Evolutionary conservation across 1,140 invertebrate species (phyloP), one percentile per base, ranked within the genome.

Genomic region (Philopotamus ludificatus): DNA sequence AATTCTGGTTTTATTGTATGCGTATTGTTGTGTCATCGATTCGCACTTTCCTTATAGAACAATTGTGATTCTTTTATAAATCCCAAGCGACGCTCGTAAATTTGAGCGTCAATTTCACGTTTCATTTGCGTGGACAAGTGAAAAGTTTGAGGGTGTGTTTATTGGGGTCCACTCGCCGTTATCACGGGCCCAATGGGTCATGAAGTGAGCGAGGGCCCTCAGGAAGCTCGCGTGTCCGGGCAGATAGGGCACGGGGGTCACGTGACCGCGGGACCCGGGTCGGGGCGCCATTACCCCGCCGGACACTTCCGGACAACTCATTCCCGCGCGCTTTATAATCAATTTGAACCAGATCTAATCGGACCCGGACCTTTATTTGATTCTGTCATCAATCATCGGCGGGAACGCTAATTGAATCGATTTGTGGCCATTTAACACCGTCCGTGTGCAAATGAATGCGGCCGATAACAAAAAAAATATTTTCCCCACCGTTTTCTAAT

Each of bases 151-250:
- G 1, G 12, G 1, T 3, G 39, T 45, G n/a, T 42, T 21, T 44
- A 42, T 44, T n/a, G 25, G 34, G 25, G 53, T 39, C 12, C 9
- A 55, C 22, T 21, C 21, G 23, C 23, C 60, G n/a, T 53, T 57
- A 64, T 64, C 63, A 44, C 16, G 4, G 23, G 15, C 8, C 26
- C 60, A 51, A 63, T 63, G 60, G 26, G 47, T 26, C 60, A 47
- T 63, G 60, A 54, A 45, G 42, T 64, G 53, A 34, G 28, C 28
- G 28, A 25, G 62, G 62, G 21, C 62, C 42, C 21, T 16, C 58
- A 26, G 63, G 63, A 64, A 64, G 63, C 53, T 64, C 53, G 63
- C 63, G 63, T 64, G 63, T 64, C 53, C 63, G 16, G 10, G 18
- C 16, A 57, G 63, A 64, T 64, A 64, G 26, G 61, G 47, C n/a